Base-by-base conservation (phyloP, 30 jellyfish, hydroid and myxozoan species). In the Aurelia aurita complex sp. Pacific region DNA sequence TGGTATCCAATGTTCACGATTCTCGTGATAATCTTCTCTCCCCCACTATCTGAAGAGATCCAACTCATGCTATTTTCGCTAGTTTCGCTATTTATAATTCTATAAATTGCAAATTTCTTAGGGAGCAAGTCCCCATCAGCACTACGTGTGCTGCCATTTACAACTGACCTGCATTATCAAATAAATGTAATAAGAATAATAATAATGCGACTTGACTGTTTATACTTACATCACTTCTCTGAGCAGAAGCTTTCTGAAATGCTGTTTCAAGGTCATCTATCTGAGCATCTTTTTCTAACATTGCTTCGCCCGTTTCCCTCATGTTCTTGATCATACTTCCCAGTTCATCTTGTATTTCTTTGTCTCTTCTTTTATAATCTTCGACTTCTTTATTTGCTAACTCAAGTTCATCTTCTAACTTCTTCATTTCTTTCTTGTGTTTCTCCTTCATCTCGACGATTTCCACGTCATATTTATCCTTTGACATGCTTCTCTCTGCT, bases 191-290 rank as follows among this genome's bases (percentile, higher is more conserved):
- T 7, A 1, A 57, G 11, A 74, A 42, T 8, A 15, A n/a, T 1
- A 42, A 18, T 42, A 1, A 29, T 18, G 8, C 3, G 61, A 17
- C 1, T 17, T 67, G 38, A 67, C 42, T 46, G 9, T 51, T 33
- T n/a, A 42, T 53, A 77, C 87, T 69, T 18, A 87, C 88, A 60
- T 88, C 88, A 73, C 55, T 69, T 51, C 53, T 74, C 63, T 79
- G 89, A 1, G 69, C 32, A 29, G 82, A 17, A 59, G 74, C 53
- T 71, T 88, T 82, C 66, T 83, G 82, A 34, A 83, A 3, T 59
- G 13, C 40, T 23, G 66, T 87, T 83, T 83, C 92, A 51, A 72
- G 86, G 42, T 83, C 82, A 1, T 64, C 92, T 2, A 59, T 63
- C 33, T 46, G 43, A 5, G 53, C 81, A 69, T 72, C 79, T 35